Base-by-base conservation (phyloP, 2,113 vertebrate species). In the Ammodytes marinus region DNA sequence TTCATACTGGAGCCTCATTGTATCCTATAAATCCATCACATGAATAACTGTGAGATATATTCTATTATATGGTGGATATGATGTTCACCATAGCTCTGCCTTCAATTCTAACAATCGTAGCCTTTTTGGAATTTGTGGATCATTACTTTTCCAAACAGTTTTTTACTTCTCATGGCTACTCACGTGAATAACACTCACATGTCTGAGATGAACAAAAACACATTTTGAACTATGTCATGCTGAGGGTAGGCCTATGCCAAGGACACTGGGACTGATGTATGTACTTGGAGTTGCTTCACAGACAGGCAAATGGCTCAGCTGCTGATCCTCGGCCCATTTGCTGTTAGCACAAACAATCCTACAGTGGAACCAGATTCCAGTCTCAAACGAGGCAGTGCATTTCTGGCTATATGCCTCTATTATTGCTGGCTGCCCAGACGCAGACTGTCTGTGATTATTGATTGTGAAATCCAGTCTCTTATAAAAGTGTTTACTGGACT, bases 371-470 rank as follows among this genome's bases (percentile, higher is more conserved):
- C 5, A 79, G 45, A 52, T 64, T 47, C 70, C 50, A 39, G 50
- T 83, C 55, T 77, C 50, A 52, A 84, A 67, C 59, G 53, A 65
- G 61, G 72, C 77, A 57, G 45, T 76, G 71, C 42, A 71, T 79
- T 76, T 84, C 86, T 75, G 68, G 60, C 74, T 73, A 14, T 12
- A 4, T 46, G 82, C 72, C 78, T 63, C 77, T 67, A 55, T 86
- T 86, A 65, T 85, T 83, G 72, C 77, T 79, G 92, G 88, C 84
- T 61, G 78, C 79, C 88, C 43, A 0, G 0, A 80, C 80, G 71
- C 42, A 79, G 85, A 79, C 82, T 57, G 74, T 92, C 53, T 10
- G 86, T 87, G 90, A 85, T 82, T 91, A 92, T 91, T 74, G 87
- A 92, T 85, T 80, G 59, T 77, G 54, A 69, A 89, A 81, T 88